Conservation (phyloP, 2,797 vertebrate genomes). For the Propithecus perrieri region DNA sequence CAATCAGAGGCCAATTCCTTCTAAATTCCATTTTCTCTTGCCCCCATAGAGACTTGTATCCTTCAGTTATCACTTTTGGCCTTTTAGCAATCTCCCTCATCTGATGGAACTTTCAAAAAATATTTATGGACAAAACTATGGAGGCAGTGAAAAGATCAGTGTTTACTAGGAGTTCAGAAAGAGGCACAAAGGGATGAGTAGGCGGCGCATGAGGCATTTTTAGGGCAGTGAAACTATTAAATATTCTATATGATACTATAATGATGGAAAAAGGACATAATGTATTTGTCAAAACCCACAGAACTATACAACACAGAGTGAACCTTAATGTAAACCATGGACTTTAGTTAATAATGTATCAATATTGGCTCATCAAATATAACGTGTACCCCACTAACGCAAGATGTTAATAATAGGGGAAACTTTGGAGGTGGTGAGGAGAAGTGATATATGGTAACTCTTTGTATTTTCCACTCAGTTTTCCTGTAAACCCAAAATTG, state of each 20-base stretch:
- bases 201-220: background rate
- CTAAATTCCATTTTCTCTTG: background rate
- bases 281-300: background rate
- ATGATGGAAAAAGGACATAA: background rate
- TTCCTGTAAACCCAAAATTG: background rate
- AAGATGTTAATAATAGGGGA: background rate
- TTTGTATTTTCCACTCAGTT: background rate
- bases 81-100: background rate
- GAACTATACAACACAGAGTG: background rate
- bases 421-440: background rate
- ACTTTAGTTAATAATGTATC: background rate
- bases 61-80: background rate
- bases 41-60: background rate
- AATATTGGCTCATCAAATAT: background rate
- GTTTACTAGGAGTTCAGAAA: background rate
- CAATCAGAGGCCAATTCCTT: background rate
- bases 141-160: conserved; percentile 5
- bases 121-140: background rate
- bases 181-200: background rate
- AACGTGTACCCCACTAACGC: background rate
- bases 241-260: background rate
- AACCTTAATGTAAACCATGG: background rate
- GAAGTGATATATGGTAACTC: background rate
- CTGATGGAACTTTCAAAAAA: background rate
- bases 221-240: background rate